These are phyloP conservation scores for Psilanteris sp. DNA, from an alignment of 1,140 invertebrate genomes.

Conservation along the genomic window DNA sequence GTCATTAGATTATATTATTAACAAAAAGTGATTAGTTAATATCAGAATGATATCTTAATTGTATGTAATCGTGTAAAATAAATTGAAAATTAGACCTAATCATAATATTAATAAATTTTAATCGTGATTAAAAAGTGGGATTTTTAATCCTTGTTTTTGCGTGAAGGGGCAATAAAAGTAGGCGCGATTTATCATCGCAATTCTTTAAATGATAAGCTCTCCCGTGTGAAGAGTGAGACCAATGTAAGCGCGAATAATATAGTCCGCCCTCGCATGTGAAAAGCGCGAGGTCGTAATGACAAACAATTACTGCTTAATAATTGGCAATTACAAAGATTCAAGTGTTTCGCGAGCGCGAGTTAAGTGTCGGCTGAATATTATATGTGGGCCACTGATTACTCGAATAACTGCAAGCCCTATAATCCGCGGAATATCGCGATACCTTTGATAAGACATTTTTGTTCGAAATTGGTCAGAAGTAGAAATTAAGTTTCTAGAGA, in stretches of 20 bases:
- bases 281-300: slow-evolving; percentile 62
- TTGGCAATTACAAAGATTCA: slow-evolving; percentile 67
- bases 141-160: slow-evolving; percentile 3
- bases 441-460: slow-evolving; percentile 37
- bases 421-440: slow-evolving; percentile 35
- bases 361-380: slow-evolving; percentile 60
- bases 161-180: slow-evolving; percentile 36
- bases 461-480: slow-evolving; percentile 24
- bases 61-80: slow-evolving; percentile 31
- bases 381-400: slow-evolving; percentile 70
- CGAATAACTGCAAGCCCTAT: slow-evolving; percentile 32
- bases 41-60: slow-evolving; percentile 35
- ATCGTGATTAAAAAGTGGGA: background rate
- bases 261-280: slow-evolving; percentile 68
- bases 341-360: slow-evolving; percentile 43
- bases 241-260: slow-evolving; percentile 70
- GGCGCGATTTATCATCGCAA: slow-evolving; percentile 46
- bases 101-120: slow-evolving; percentile 4
- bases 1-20: too few species aligned
- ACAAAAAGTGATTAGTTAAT: too few species aligned
- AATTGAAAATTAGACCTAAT: slow-evolving; percentile 41
- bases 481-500: slow-evolving; percentile 24
- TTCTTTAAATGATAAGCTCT: slow-evolving; percentile 53
- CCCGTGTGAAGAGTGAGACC: slow-evolving; percentile 42
- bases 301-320: slow-evolving; percentile 72